Evolutionary conservation across 2,888 invertebrate species (phyloP).

Genomic region (Dione juno): DNA sequence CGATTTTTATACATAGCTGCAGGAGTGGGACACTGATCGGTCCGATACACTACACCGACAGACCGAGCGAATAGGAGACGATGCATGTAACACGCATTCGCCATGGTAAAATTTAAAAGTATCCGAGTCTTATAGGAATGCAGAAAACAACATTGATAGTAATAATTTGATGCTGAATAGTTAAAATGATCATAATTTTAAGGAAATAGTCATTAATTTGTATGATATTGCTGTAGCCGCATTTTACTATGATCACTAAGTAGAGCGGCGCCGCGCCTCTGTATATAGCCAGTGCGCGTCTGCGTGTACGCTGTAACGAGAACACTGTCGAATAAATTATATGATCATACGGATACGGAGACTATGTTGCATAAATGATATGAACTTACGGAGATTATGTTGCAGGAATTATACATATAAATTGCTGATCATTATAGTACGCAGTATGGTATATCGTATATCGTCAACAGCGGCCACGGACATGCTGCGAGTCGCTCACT

Average conservation of each 20-base stretch:
- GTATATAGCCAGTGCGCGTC: conserved; percentile 57
- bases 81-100: conserved; percentile 70
- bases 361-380: conserved; percentile 10
- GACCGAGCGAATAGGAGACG: conserved; percentile 70
- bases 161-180: conserved; percentile 67
- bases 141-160: conserved; percentile 53
- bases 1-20: conserved; percentile 81
- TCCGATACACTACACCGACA: conserved; percentile 69
- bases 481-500: conserved; percentile 80
- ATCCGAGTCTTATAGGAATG: conserved; percentile 78
- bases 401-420: conserved; percentile 83
- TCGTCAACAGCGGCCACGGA: conserved; percentile 83
- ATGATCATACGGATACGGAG: conserved; percentile 74
- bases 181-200: conserved; percentile 80
- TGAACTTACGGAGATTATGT: conserved; percentile 54
- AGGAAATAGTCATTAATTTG: conserved; percentile 84
- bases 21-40: conserved; percentile 75
- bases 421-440: conserved; percentile 83
- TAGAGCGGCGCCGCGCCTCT: conserved; percentile 61
- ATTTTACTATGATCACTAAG: conserved; percentile 80
- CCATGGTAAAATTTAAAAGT: conserved; percentile 70
- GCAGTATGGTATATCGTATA: conserved; percentile 82
- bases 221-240: conserved; percentile 83
- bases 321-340: conserved; percentile 81
- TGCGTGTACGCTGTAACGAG: conserved; percentile 61